Evolutionary conservation across 2,113 vertebrate genomes (phyloP).

Genomic region (Callipepla californica): DNA sequence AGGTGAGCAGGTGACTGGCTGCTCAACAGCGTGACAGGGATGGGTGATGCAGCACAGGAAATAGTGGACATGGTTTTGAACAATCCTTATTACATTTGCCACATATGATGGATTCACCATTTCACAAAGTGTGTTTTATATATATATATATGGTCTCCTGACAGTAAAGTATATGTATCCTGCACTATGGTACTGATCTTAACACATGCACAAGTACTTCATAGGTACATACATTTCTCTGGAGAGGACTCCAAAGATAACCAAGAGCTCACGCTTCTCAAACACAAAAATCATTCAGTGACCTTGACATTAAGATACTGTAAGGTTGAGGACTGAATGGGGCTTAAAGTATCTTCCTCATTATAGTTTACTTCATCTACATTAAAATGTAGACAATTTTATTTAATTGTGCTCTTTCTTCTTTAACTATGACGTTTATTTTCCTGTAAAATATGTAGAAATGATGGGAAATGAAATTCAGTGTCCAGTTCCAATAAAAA

Average conservation of each 20-base stretch:
- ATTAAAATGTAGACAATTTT: neutral
- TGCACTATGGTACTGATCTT: fast-evolving
- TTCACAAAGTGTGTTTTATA: neutral
- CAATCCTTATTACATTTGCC: fast-evolving
- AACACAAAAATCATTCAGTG: neutral
- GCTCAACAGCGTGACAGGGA: neutral
- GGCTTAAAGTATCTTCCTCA: neutral
- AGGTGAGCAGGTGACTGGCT: neutral
- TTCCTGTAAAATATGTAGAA: neutral
- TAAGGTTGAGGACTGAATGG: neutral
- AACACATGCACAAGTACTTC: fast-evolving
- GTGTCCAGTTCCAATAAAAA: neutral
- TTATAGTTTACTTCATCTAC: fast-evolving
- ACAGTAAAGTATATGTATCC: neutral
- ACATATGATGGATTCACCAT: neutral
- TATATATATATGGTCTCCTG: neutral
- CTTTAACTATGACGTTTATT: neutral
- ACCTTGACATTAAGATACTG: neutral
- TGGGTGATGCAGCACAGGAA: neutral
- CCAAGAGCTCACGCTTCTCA: neutral
- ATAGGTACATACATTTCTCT: fast-evolving
- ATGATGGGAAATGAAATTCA: neutral
- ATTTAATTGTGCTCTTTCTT: neutral
- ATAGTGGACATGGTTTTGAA: neutral
- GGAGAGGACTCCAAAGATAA: neutral